phyloP scores from a whole-genome alignment of 2,888 invertebrate genomes.

The Julus scandinavius region DNA sequence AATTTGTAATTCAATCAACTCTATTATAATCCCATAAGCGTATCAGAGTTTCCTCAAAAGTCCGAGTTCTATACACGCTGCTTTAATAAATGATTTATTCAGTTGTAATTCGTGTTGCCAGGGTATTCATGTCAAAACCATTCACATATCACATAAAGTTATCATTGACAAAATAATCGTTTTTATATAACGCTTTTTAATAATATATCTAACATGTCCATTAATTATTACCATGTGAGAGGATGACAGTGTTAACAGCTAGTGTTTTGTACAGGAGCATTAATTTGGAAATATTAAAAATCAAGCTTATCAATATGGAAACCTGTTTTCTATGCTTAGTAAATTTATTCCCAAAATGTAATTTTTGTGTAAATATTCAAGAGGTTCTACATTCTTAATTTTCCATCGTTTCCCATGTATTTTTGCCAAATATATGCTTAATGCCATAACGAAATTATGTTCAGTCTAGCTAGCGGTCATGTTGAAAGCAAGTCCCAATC shows the following conservation, averaged over 20 bases:
- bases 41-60: neutral
- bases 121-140: neutral
- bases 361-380: neutral
- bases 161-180: neutral
- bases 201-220: no score
- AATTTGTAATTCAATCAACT: constrained; percentile 41
- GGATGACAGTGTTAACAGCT: no score
- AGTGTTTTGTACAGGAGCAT: no score
- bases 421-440: neutral
- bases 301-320: no score
- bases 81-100: neutral
- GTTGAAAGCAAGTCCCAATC: constrained; percentile 36
- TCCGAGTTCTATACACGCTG: neutral
- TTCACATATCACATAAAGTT: neutral
- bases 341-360: neutral
- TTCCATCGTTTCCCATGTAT: neutral
- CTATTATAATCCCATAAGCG: constrained; percentile 29
- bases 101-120: neutral
- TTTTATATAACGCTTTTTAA: no score
- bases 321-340: no score
- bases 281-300: no score
- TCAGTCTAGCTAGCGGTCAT: neutral
- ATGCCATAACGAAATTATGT: constrained; percentile 25
- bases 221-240: no score
- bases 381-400: neutral